phyloP scores from a whole-genome alignment of 2,888 invertebrate genomes.

The Xiphydria camelus region DNA sequence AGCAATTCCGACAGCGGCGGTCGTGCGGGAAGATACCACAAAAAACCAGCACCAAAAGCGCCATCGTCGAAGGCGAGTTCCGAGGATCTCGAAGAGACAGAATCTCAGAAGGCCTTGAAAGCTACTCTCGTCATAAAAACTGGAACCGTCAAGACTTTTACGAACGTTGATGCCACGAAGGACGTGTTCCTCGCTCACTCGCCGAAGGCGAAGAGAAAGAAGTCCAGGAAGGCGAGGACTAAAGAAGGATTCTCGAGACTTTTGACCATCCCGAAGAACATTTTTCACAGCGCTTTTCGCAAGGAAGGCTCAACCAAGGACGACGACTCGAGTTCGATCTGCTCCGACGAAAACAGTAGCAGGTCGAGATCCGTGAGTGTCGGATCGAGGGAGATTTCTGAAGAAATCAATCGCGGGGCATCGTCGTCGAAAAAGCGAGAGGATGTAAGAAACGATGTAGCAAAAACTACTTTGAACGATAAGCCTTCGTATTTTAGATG shows the following conservation, averaged over 20 bases:
- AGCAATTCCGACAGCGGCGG: slow-evolving; percentile 37
- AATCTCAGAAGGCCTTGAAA: slow-evolving; percentile 53
- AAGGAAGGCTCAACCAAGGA: slow-evolving; percentile 33
- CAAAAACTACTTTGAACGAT: slow-evolving; percentile 12
- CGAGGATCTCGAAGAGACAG: slow-evolving; percentile 19
- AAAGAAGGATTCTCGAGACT: slow-evolving; percentile 48
- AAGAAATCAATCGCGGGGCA: slow-evolving; percentile 1
- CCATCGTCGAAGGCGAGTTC: slow-evolving; percentile 39
- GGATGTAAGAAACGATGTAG: slow-evolving; percentile 12
- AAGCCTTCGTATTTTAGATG: slow-evolving; percentile 2
- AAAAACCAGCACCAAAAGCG: slow-evolving; percentile 60
- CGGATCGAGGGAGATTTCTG: slow-evolving; percentile 26
- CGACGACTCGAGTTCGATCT: slow-evolving; percentile 20
- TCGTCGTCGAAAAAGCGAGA: not conserved
- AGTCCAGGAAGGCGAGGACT: slow-evolving; percentile 27
- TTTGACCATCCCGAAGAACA: slow-evolving; percentile 47
- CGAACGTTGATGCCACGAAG: slow-evolving; percentile 34
- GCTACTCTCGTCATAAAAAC: slow-evolving; percentile 60
- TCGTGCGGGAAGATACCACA: slow-evolving; percentile 61
- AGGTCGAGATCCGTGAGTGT: slow-evolving; percentile 41
- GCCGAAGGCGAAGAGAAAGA: slow-evolving; percentile 28
- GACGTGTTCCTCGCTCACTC: slow-evolving; percentile 37
- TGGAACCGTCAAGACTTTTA: slow-evolving; percentile 50
- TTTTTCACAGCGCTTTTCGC: slow-evolving; percentile 49
- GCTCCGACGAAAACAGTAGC: slow-evolving; percentile 23